A percentile compares a stretch with the other conserved stretches of the same genome.
Conservation (phyloP, 2,113 vertebrate genomes). For the Cnemophilus loriae region DNA sequence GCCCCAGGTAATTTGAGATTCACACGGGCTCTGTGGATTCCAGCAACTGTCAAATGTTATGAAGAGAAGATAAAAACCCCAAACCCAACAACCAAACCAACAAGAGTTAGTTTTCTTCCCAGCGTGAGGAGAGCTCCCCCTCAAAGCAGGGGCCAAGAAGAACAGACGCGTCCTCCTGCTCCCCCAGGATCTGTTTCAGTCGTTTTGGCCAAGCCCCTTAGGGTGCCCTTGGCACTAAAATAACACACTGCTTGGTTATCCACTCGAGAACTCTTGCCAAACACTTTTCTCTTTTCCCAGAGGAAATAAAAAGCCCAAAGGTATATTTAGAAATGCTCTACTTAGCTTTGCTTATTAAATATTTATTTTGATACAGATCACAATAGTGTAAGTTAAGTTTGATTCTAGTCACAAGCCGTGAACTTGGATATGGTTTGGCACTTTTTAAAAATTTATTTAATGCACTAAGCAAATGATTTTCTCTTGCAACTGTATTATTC, state of each 20-base stretch:
- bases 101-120: not conserved
- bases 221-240: not conserved
- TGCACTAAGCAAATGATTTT: not conserved
- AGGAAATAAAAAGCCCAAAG: not conserved
- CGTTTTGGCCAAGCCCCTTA: not conserved
- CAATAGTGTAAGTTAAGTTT: not conserved
- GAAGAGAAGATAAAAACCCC: not conserved
- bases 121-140: not conserved
- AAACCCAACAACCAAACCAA: not conserved
- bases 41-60: not conserved
- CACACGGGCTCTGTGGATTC: not conserved
- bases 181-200: not conserved
- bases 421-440: not conserved
- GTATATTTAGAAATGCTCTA: not conserved
- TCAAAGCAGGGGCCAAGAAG: not conserved
- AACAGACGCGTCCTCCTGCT: not conserved
- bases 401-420: not conserved
- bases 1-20: not conserved
- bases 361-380: not conserved
- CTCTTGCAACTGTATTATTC: not conserved
- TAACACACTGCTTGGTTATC: not conserved
- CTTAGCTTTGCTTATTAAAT: not conserved
- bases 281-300: not conserved
- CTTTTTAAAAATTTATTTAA: not conserved
- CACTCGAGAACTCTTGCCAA: not conserved